phyloP scores from a whole-genome alignment of 2,113 vertebrate species.

The Lipophrys pholis region DNA sequence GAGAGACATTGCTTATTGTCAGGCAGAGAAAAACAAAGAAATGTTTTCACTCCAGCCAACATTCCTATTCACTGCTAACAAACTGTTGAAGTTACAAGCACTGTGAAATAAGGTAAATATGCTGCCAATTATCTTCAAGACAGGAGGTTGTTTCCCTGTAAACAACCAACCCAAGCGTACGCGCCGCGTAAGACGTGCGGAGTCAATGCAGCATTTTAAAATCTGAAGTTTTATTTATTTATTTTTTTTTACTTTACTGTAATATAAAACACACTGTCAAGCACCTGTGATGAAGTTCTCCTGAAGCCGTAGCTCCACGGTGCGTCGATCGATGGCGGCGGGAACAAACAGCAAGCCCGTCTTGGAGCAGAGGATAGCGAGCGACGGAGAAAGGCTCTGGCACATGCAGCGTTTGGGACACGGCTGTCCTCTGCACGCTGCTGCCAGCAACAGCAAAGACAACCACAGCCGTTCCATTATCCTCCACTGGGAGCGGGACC shows the following conservation, averaged over 20 bases:
- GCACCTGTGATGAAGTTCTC: conserved; percentile 94
- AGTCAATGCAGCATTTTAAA: neutral
- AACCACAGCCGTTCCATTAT: conserved; percentile 88
- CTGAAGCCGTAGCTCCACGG: conserved; percentile 92
- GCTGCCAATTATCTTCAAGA: conserved; percentile 15
- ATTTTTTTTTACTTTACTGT: too few species aligned
- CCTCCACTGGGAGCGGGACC: conserved; percentile 68
- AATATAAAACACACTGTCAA: neutral
- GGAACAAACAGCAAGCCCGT: conserved; percentile 96
- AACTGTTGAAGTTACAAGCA: neutral
- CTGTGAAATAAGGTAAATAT: conserved; percentile 17
- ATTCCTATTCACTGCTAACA: conserved; percentile 30
- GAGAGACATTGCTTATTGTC: conserved; percentile 10
- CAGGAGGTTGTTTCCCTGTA: conserved; percentile 4
- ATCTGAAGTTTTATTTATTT: too few species aligned
- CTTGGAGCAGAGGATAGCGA: conserved; percentile 94
- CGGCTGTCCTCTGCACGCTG: conserved; percentile 81
- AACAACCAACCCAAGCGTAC: neutral
- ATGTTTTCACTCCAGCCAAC: neutral
- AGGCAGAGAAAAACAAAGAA: conserved; percentile 8
- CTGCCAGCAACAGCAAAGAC: conserved; percentile 84
- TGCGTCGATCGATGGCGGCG: conserved; percentile 89
- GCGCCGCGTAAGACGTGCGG: neutral
- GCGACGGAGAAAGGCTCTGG: conserved; percentile 91
- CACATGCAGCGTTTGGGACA: conserved; percentile 95